phyloP scores from a whole-genome alignment of 2,888 invertebrate species.

The Meteorus colon region DNA sequence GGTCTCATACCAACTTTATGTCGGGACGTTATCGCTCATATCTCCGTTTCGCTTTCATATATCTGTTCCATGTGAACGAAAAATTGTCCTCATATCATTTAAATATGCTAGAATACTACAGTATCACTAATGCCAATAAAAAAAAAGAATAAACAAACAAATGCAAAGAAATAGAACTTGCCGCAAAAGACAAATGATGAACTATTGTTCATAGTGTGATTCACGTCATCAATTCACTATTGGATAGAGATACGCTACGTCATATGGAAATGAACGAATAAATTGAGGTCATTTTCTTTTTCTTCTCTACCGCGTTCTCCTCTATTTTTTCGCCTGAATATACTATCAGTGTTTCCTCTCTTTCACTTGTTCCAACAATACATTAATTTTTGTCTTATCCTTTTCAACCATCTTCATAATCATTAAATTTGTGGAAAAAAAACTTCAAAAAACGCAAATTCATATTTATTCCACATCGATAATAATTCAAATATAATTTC shows the following conservation, averaged over 20 bases:
- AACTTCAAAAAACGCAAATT: constrained; percentile 4
- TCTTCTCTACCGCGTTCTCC: constrained; percentile 7
- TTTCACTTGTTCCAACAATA: not conserved
- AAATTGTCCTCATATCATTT: not conserved
- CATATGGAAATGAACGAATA: constrained; percentile 29
- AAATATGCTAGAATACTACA: constrained; percentile 15
- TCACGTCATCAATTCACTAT: constrained; percentile 24
- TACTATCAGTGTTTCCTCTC: constrained; percentile 20
- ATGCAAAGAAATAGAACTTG: not conserved
- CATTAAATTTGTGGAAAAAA: not conserved
- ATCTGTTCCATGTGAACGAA: constrained; percentile 58
- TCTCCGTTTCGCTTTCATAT: constrained; percentile 59
- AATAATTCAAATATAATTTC: constrained; percentile 40
- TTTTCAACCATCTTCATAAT: not conserved
- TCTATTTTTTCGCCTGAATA: constrained; percentile 25
- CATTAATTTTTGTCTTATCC: not conserved
- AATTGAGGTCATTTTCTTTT: not conserved
- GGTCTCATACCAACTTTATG: not conserved
- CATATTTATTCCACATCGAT: constrained; percentile 30
- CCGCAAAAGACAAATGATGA: not conserved
- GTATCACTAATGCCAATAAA: constrained; percentile 39
- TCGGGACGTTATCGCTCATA: constrained; percentile 12
- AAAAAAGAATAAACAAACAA: not conserved
- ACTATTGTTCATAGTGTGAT: constrained; percentile 1
- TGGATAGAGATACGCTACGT: constrained; percentile 32